phyloP scores from a whole-genome alignment of 2,888 invertebrate species.

The Caenorhabditis sp. region DNA sequence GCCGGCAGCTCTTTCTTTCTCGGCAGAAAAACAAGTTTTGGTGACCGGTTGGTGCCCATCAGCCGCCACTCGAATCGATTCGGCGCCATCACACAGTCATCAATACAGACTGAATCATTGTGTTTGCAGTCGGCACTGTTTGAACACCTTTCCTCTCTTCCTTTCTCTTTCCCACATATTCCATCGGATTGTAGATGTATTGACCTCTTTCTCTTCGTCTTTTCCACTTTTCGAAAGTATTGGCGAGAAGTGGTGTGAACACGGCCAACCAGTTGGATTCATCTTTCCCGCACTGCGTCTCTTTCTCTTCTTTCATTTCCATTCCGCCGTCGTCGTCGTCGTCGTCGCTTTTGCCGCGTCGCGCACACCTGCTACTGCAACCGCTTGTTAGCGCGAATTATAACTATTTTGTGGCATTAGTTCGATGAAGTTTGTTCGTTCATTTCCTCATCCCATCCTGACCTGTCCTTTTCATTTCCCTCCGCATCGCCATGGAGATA shows the following conservation, averaged over 20 bases:
- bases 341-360: slow-evolving; percentile 31
- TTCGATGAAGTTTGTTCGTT: too few relatives aligned
- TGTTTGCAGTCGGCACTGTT: slow-evolving; percentile 33
- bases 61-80: slow-evolving; percentile 6
- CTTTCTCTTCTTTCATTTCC: slow-evolving; percentile 3
- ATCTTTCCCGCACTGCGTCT: slow-evolving; percentile 26
- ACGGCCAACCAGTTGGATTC: slow-evolving; percentile 38
- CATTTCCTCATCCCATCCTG: too few relatives aligned
- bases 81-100: slow-evolving; percentile 10
- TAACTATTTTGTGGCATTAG: slow-evolving; percentile 40
- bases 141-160: slow-evolving; percentile 40
- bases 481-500: slow-evolving; percentile 35
- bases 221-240: background rate
- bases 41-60: background rate
- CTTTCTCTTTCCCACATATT: too few relatives aligned
- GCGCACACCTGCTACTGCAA: slow-evolving; percentile 22
- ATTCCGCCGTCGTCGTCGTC: slow-evolving; percentile 4
- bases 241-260: slow-evolving; percentile 30
- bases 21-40: slow-evolving; percentile 1
- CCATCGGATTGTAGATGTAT: too few relatives aligned
- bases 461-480: background rate
- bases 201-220: background rate
- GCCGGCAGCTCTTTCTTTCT: background rate
- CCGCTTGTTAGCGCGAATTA: slow-evolving; percentile 9
- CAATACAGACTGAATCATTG: slow-evolving; percentile 32